Percentiles rank a stretch among this genome's conserved stretches.
These are phyloP conservation scores for Drosophila helvetica DNA, from an alignment of 2,888 invertebrate genomes.

Conservation along the genomic window DNA sequence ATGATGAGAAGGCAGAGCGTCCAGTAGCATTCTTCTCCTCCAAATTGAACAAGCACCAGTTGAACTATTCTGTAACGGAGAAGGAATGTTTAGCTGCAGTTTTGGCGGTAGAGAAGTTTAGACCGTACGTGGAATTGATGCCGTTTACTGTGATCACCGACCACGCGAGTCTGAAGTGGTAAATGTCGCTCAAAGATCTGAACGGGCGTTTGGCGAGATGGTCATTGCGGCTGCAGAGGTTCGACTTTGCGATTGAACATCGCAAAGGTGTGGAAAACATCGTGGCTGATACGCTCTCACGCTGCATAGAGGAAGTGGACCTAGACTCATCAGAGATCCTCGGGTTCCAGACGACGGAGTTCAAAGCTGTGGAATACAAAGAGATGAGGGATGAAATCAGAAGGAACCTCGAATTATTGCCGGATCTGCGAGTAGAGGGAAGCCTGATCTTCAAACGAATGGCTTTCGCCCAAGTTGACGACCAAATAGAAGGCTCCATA, in stretches of 20 bases:
- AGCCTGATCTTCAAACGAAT: no score
- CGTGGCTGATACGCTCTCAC: not conserved
- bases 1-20: conserved; percentile 8
- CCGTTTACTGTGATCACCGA: not conserved
- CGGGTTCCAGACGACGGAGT: conserved; percentile 8
- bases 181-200: not conserved
- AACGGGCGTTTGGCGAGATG: not conserved
- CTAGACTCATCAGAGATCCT: not conserved
- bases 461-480: no score
- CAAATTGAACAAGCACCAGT: not conserved
- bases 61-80: conserved; percentile 3
- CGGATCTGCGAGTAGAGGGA: no score
- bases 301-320: not conserved
- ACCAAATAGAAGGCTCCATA: no score
- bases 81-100: conserved; percentile 2
- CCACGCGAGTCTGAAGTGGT: conserved; percentile 12
- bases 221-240: not conserved
- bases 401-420: not conserved
- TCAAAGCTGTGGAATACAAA: not conserved
- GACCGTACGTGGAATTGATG: not conserved
- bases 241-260: not conserved
- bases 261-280: not conserved
- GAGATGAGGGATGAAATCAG: not conserved
- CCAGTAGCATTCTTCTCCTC: conserved; percentile 12
- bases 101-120: not conserved